Evolutionary conservation across 1,140 invertebrate genomes (phyloP), one percentile per base, ranked within the genome.

Genomic region (Phymastichus coffea): DNA sequence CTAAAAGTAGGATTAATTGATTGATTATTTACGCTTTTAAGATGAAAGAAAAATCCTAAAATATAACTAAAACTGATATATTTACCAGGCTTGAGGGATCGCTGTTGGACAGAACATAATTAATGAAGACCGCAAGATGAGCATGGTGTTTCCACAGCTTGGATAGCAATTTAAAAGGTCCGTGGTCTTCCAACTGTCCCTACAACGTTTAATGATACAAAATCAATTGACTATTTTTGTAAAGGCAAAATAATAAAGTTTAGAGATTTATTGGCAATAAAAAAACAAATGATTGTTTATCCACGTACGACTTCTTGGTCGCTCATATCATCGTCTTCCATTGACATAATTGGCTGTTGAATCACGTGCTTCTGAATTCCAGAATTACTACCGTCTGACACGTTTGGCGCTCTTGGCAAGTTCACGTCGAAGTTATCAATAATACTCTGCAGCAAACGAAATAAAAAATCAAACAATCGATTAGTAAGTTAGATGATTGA

Each of bases 311-410:
- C 82, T 81, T 92, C 90, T 69, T 90, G 86, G 76, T 93, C 91
- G 38, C 89, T 93, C 60, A 92, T 88, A 68, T 95, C 93, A 71
- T 96, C 94, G 73, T 96, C 94, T 75, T 97, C 94, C 91, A 95
- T 95, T 20, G 91, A 93, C 68, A 95, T 93, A 46, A 97, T 95
- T 28, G 88, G 85, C 67, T 87, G 83, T 67, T 92, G 89, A 60
- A 77, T 76, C 67, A 73, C 70, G n/a, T n/a, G n/a, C n/a, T 33
- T 33, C 66, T 72, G 71, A 47, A 74, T 57, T 57, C 76, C 76
- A 53, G 75, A 67, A 70, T 67, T 77, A 57, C 61, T 66, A 48
- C 70, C 68, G 63, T 73, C 70, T 70, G 51, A 66, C 25, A 58
- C 41, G 49, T n/a, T 52, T 63, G 30, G 62, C 56, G 69, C 61